Base-by-base conservation (phyloP, 92 coral and sea anemone genomes). In the Anthopleura xanthogrammica region DNA sequence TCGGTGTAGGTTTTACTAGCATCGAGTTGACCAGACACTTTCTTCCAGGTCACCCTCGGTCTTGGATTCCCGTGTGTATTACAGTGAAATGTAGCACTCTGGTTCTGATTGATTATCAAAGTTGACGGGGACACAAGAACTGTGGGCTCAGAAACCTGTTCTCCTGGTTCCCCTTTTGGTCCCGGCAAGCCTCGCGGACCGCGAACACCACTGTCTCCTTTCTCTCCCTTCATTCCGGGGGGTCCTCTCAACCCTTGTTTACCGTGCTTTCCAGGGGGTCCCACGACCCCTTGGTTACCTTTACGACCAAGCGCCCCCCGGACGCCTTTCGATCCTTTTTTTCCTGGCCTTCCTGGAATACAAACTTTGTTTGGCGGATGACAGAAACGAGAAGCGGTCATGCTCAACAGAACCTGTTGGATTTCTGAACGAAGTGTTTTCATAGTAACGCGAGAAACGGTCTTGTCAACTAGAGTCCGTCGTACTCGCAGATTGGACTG, bases 231-330 rank as follows among this genome's bases (percentile, higher is more conserved):
- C 52, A 64, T 62, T 48, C 83, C 78, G 13, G 78, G 78, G 52
- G 78, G 52, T 80, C 83, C 83, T 80, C 56, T 40, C 5, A 40
- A 5, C 0, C 83, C 83, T 80, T 80, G 83, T 80, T 64, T 80
- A 64, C 83, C 83, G 52, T 80, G 19, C 65, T 68, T 80, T 41
- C 83, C 70, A 39, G 54, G 78, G 55, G 78, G 78, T 41, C 78
- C 78, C 19, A 74, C 36, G 16, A 23, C 23, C 3, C 78, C 78
- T 74, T 10, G 43, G 14, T 52, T 10, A 17, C 78, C 78, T 74
- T 74, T 74, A 16, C 52, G 52, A 41, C 78, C 78, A 41, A 54
- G 22, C 54, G 5, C 24, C 54, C 78, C 78, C 55, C 55, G 29
- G 52, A 16, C 10, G 9, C 55, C 78, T 20, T 74, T 74, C 39